Base-by-base conservation (phyloP, 1,140 invertebrate species). In the Metaphire vulgaris region DNA sequence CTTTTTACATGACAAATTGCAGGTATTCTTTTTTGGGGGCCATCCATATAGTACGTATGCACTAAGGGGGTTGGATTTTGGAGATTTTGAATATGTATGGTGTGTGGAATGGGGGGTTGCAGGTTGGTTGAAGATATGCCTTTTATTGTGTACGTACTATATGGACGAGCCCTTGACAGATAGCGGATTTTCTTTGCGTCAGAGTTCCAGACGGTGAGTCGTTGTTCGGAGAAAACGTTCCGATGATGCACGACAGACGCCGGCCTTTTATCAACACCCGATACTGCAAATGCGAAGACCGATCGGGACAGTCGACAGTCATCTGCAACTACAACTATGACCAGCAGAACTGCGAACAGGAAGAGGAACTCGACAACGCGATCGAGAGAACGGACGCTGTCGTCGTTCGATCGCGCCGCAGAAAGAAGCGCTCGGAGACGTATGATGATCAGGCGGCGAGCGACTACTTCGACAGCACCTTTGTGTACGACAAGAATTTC, bases 151-250 rank as follows among this genome's bases (percentile, higher is more conserved):
- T n/a, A n/a, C n/a, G n/a, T n/a, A n/a, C n/a, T n/a, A n/a, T n/a
- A n/a, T n/a, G n/a, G n/a, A n/a, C n/a, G n/a, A n/a, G n/a, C n/a
- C n/a, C n/a, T n/a, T n/a, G n/a, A n/a, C n/a, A n/a, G n/a, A n/a
- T n/a, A n/a, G n/a, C n/a, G n/a, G n/a, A n/a, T n/a, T n/a, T n/a
- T n/a, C n/a, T n/a, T n/a, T n/a, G n/a, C n/a, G n/a, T n/a, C 67
- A 76, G 74, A 71, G 74, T 76, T 71, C 32, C 66, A 16, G n/a
- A 71, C 0, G 30, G 33, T 26, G 29, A 76, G 21, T 76, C 74
- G n/a, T 69, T 76, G 26, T 76, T 76, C 34, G 33, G 33, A 2
- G 28, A 65, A 16, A 71, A n/a, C 31, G 68, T 76, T 29, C 31
- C 33, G 12, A 21, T 70, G 15, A n/a, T 32, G 33, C 21, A 30